Evolutionary conservation across 92 coral and sea anemone genomes (phyloP), one percentile per base, ranked within the genome.

Genomic region (Actinostola sp.): DNA sequence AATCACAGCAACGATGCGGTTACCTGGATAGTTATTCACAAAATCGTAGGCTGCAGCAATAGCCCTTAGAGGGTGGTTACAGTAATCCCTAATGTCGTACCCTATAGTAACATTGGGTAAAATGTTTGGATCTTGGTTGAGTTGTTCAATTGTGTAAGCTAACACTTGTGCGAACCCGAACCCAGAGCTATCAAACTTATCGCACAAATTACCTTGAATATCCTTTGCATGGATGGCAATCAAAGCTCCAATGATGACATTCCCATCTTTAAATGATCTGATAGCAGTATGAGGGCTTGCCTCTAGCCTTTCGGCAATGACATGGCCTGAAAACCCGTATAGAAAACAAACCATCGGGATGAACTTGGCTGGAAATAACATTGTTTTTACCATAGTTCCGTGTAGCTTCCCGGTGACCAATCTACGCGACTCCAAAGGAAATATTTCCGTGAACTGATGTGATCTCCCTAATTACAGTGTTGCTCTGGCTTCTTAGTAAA

Each of bases 51-150:
- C 76, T 26, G 79, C 66, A 24, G 73, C 24, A 86, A 89, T 78
- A 13, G 94, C 94, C 27, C 75, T 53, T n/a, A 75, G 73, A 20
- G 89, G 82, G 70, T 76, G 70, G 64, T 51, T 72, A 33, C 94
- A 89, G 30, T 81, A 68, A 71, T 93, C 92, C 39, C 94, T 75
- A 16, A 92, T 89, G 24, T 92, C 92, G 59, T 86, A 92, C 8
- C 97, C 97, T 14, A 92, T 74, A 0, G 56, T 67, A 0, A 76
- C 24, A 10, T 62, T 52, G 2, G 85, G 85, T 14, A 92, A 74
- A n/a, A 92, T 75, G 9, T 60, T 52, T 2, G 32, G 1, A 41
- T 82, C 78, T 15, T 80, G 46, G 89, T 92, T 92, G 49, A 92
- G 76, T 61, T 74, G 77, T 15, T 89, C 96, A 27, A 92, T 33